Base-by-base conservation (phyloP, 92 coral and sea anemone species). In the Blastomussa wellsi region DNA sequence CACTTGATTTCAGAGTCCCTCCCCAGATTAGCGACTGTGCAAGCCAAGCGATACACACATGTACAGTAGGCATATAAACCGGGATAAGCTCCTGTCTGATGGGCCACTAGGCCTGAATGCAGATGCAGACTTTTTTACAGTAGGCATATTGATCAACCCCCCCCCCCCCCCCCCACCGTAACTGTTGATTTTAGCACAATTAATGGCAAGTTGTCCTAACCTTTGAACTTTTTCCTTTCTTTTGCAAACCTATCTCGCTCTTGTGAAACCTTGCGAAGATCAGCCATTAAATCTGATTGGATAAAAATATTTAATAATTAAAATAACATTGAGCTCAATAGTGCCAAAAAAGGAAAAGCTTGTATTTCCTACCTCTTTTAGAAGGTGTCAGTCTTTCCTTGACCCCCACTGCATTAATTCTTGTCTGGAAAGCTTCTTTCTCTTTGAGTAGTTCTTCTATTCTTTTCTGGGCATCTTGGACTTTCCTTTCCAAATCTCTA, bases 351-450 rank as follows among this genome's bases (percentile, higher is more conserved):
- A 15, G 10, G 10, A 57, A 29, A 67, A 3, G n/a, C 7, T 20
- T 48, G 7, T 7, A 67, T 22, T 15, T 8, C 12, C 41, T 87
- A 94, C 98, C 98, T 94, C 94, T 72, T 76, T 88, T 94, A 9
- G 95, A 92, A 42, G 98, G 98, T 29, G 98, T 94, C 39, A 94
- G 16, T 55, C 95, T 86, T 53, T 88, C 92, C 72, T 74, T 94
- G 8, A 86, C 76, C 20, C 88, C 86, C 62, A 79, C 52, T 17
- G 95, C 90, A 52, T 79, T 92, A 37, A 91, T 73, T 65, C 98
- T 85, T 14, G 88, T 48, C 67, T 90, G 93, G 28, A 94, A 73
- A 22, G 94, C 83, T 48, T 88, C 92, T 71, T 92, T 94, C 76
- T 88, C 89, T 80, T 86, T 86, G 70, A 79, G 93, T 48, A 92